Evolutionary conservation across 2,113 vertebrate genomes (phyloP).

Genomic region (Neolamprologus hecqui): DNA sequence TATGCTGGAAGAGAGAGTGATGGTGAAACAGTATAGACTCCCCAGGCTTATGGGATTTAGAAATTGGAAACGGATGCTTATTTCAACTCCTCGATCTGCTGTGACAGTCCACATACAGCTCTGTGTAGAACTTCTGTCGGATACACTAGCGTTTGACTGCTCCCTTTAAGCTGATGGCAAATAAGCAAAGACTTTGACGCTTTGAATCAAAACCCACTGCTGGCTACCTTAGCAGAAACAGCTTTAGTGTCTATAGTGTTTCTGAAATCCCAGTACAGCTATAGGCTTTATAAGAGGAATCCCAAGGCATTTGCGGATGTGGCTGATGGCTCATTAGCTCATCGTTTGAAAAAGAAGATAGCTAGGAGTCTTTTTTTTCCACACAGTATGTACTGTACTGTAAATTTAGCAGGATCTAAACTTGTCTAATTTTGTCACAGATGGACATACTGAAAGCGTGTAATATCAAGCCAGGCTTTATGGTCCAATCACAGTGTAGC

Average conservation of each 20-base stretch:
- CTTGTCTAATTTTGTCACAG: slow-evolving; percentile 16
- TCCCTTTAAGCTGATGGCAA: slow-evolving; percentile 16
- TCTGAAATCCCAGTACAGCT: slow-evolving; percentile 4
- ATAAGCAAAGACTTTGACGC: background rate
- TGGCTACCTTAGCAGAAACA: slow-evolving; percentile 12
- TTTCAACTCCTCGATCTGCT: background rate
- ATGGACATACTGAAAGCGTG: background rate
- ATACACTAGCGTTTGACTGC: background rate
- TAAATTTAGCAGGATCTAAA: slow-evolving; percentile 7
- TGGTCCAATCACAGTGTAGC: background rate
- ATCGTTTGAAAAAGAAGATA: background rate
- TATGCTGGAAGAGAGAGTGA: background rate
- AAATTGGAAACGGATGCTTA: background rate
- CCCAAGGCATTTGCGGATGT: slow-evolving; percentile 8
- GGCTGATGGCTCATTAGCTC: slow-evolving; percentile 41
- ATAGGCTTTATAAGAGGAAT: slow-evolving; percentile 3
- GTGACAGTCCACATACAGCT: background rate
- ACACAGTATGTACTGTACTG: background rate
- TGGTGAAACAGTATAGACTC: background rate
- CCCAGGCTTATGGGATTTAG: background rate
- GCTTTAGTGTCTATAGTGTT: slow-evolving; percentile 9
- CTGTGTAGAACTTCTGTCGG: background rate
- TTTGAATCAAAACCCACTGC: slow-evolving; percentile 14
- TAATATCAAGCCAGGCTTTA: background rate
- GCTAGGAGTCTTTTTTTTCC: background rate